These are phyloP conservation scores for Oreortyx pictus DNA, from an alignment of 2,797 vertebrate genomes.

Conservation along the genomic window DNA sequence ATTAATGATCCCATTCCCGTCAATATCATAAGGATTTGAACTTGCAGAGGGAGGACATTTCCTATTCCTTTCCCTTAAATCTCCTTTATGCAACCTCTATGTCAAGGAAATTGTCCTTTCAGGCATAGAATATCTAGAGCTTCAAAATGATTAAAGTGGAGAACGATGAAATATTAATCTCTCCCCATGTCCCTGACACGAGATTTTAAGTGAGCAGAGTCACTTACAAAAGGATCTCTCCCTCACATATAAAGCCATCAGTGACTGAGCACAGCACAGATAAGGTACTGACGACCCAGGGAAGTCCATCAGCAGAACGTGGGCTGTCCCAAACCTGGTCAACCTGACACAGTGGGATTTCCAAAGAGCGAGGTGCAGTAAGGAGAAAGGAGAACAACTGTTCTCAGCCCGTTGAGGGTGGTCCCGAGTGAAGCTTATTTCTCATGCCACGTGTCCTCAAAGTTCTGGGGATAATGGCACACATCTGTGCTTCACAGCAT, in stretches of 20 bases:
- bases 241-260: background rate
- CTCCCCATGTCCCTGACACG: background rate
- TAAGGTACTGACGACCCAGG: background rate
- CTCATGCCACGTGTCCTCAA: background rate
- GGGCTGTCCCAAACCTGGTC: background rate
- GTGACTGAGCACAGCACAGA: background rate
- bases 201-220: background rate
- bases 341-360: too few species aligned
- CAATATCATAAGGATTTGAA: background rate
- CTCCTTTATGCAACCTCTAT: background rate
- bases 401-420: background rate
- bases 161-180: background rate
- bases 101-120: constrained; percentile 18
- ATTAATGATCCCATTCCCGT: background rate
- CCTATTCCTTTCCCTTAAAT: background rate
- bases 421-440: background rate
- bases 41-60: background rate
- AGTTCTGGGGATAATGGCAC: background rate
- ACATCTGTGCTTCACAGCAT: background rate
- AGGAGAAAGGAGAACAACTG: background rate
- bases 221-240: background rate
- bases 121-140: background rate
- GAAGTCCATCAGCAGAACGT: background rate
- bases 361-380: background rate
- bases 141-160: background rate